Base-by-base conservation (phyloP, 2,888 invertebrate species). In the Epiblema foenella region DNA sequence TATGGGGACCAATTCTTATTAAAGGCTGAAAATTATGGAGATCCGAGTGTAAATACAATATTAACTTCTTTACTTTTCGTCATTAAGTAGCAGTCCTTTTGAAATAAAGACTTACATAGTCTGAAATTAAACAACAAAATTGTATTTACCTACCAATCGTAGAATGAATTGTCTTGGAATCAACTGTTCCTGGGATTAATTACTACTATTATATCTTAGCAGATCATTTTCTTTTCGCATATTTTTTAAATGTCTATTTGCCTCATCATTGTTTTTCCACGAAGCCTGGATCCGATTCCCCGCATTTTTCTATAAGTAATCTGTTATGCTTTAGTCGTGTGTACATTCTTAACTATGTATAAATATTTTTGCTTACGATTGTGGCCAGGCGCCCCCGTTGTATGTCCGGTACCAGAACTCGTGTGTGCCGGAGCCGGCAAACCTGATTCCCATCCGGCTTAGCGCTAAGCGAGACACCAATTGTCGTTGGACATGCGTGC, bases 1-100 rank as follows among this genome's bases (percentile, higher is more conserved):
- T 93, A 91, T 73, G 92, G 92, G 12, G 93, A 93, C 71, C 93
- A 93, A 77, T 93, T 93, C 76, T 78, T 91, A 57, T 77, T 93
- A 69, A 84, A 76, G 75, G 89, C 90, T 24, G 93, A 90, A 78
- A 93, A 93, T 82, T 93, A 93, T 74, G 92, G 86, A 51, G 88
- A 93, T 67, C 89, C 91, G 7, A 67, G 83, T 82, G 93, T 91
- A 77, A 79, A 39, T 57, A 60, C 24, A 15, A 4, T 3, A 51
- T 10, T 57, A 4, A 10, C 29, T 20, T 12, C 11, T 7, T 24
- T 54, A 29, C 2, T 15, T 56, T 56, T 15, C 8, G 15, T n/a
- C 15, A 12, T 2, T 29, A 29, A 29, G 12, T 29, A 12, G 12
- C 4, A 39, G 11, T 2, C 39, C 39, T 42, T n/a, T 7, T 5